phyloP scores from a whole-genome alignment of 2,888 invertebrate genomes.

The Pristionchus entomophagus region DNA sequence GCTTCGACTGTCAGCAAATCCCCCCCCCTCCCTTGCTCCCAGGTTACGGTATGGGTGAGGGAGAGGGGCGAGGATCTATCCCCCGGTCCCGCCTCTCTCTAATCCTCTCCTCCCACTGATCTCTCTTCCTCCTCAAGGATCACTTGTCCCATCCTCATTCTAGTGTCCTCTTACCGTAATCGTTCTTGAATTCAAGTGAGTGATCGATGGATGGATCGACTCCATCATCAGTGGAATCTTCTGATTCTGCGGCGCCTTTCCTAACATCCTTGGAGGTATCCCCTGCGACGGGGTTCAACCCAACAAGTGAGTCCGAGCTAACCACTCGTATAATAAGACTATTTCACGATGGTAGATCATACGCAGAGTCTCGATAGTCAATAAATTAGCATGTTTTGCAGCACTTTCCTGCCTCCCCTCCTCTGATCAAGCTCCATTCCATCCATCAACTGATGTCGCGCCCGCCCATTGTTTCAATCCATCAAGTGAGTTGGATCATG shows the following conservation, averaged over 20 bases:
- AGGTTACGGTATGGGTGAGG: not conserved
- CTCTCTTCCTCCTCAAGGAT: not conserved
- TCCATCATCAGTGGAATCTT: not conserved
- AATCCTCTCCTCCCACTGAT: conserved; percentile 5
- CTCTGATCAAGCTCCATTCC: not conserved
- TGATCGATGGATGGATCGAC: not conserved
- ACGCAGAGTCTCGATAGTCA: not conserved
- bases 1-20: not conserved
- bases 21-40: too few relatives aligned
- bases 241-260: too few relatives aligned
- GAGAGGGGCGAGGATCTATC: not conserved
- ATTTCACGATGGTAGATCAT: too few relatives aligned
- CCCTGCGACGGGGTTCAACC: not conserved
- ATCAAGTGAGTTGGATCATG: not conserved
- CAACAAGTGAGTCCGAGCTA: not conserved
- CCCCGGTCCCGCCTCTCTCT: not conserved
- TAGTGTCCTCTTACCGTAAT: not conserved
- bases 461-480: not conserved
- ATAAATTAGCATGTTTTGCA: not conserved
- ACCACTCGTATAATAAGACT: not conserved
- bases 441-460: not conserved
- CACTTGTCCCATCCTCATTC: not conserved
- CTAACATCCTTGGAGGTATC: too few relatives aligned
- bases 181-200: not conserved
- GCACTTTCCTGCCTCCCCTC: not conserved